Percentiles rank a stretch among this genome's conserved stretches.
These are phyloP conservation scores for Sminthurides aquaticus DNA, from an alignment of 2,888 invertebrate species.

Conservation along the genomic window DNA sequence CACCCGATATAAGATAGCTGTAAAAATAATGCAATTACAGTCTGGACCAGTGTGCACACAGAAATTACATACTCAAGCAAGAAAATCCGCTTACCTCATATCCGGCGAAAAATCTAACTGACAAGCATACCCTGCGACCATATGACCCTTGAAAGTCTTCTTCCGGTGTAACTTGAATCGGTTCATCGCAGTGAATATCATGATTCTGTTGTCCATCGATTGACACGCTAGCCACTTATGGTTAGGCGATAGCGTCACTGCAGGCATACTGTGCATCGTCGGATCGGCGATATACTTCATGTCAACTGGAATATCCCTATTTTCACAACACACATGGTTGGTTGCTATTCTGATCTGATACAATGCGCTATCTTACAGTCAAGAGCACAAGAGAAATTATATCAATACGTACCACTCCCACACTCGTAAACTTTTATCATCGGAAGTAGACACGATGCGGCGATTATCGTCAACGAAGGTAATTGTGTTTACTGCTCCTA, in stretches of 20 bases:
- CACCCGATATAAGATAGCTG: constrained; percentile 93
- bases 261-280: constrained; percentile 97
- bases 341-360: background rate
- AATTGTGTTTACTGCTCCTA: constrained; percentile 97
- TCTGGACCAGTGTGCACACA: background rate
- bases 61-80: background rate
- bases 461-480: constrained; percentile 98
- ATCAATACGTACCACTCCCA: constrained; percentile 98
- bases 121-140: constrained; percentile 99
- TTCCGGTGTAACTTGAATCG: constrained; percentile 96
- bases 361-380: background rate
- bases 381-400: no score
- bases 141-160: constrained; percentile 95
- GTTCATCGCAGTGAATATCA: constrained; percentile 91
- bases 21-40: constrained; percentile 46
- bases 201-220: constrained; percentile 96
- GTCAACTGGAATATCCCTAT: constrained; percentile 87
- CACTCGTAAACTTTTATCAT: constrained; percentile 95
- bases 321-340: constrained; percentile 2
- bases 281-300: constrained; percentile 99
- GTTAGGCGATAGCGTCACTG: constrained; percentile 89
- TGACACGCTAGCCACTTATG: constrained; percentile 99
- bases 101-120: constrained; percentile 95
- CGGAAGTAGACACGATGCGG: constrained; percentile 95
- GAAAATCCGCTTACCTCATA: constrained; percentile 64